Base-by-base conservation (phyloP, 2,797 vertebrate genomes). In the Acanthiza pusilla region DNA sequence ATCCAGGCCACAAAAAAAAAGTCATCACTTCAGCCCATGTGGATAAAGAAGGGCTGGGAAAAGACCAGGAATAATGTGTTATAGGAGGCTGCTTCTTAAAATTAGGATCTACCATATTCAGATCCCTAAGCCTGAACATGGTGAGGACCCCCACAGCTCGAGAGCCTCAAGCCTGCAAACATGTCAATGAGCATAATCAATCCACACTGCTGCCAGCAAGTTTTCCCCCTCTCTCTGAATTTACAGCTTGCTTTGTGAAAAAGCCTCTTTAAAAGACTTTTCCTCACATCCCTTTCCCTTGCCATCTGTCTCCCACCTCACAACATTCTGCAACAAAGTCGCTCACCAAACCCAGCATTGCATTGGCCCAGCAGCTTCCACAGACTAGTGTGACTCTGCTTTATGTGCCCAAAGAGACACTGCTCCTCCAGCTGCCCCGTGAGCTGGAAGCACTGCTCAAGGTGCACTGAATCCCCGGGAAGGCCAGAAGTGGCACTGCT, bases 161-260 rank as follows among this genome's bases (percentile, higher is more conserved):
- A 70, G 36, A 78, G 38, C 68, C 60, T 45, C 42, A 45, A 73
- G 54, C 83, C 68, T 11, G 5, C 36, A 77, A 85, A 85, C 27
- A 34, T 13, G 12, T 45, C 85, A 51, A 34, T 20, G 6, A 89
- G 43, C 29, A 2, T 63, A 54, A 78, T 63, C 87, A 72, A 87
- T 61, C 62, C 62, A 38, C 34, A 34, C 11, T 3, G 2, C 85
- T 94, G 47, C 55, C 83, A 88, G 65, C 5, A 7, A 61, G 51
- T 82, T 34, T 70, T 10, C 18, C 54, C 26, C 32, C 50, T 19
- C 48, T 14, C 62, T 57, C 43, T 30, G 34, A 40, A 76, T 88
- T 85, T 66, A 65, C 61, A 95, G 72, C 63, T 66, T 62, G 79
- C 48, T 88, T 89, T 51, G 55, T 51, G 48, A 88, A 79, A 88